phyloP scores from a whole-genome alignment of 2,888 invertebrate species.

The Brenthis ino region DNA sequence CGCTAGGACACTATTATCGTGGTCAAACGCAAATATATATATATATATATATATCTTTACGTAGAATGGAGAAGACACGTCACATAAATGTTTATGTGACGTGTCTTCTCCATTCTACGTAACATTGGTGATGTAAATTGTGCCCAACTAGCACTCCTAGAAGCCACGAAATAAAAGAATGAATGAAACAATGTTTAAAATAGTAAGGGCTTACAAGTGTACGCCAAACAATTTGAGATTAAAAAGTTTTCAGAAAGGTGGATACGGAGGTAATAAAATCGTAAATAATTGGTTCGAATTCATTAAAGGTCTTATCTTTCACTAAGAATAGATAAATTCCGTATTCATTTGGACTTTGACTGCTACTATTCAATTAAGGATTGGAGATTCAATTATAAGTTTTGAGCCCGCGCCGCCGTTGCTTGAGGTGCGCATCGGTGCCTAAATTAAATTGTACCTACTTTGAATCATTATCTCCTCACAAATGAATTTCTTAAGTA shows the following conservation, averaged over 20 bases:
- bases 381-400: constrained; percentile 70
- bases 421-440: constrained; percentile 56
- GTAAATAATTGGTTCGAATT: constrained; percentile 26
- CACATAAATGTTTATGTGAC: too few species aligned
- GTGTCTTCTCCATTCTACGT: too few species aligned
- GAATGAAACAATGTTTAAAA: too few species aligned
- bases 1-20: too few species aligned
- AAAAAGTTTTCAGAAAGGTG: constrained; percentile 2
- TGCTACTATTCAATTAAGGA: constrained; percentile 69
- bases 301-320: constrained; percentile 22
- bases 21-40: too few species aligned
- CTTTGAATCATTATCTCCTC: constrained; percentile 30
- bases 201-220: too few species aligned
- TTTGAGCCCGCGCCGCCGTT: constrained; percentile 53
- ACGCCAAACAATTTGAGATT: not conserved
- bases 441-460: constrained; percentile 56
- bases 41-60: too few species aligned
- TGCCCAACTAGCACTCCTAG: too few species aligned
- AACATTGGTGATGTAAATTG: too few species aligned
- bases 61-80: too few species aligned
- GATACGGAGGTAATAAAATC: constrained; percentile 18
- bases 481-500: not conserved
- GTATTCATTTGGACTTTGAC: constrained; percentile 62
- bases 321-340: constrained; percentile 45
- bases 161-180: too few species aligned